Percentiles rank a stretch among this genome's conserved stretches.
phyloP scores from a whole-genome alignment of 1,140 invertebrate genomes.

The Agraylea sexmaculata region DNA sequence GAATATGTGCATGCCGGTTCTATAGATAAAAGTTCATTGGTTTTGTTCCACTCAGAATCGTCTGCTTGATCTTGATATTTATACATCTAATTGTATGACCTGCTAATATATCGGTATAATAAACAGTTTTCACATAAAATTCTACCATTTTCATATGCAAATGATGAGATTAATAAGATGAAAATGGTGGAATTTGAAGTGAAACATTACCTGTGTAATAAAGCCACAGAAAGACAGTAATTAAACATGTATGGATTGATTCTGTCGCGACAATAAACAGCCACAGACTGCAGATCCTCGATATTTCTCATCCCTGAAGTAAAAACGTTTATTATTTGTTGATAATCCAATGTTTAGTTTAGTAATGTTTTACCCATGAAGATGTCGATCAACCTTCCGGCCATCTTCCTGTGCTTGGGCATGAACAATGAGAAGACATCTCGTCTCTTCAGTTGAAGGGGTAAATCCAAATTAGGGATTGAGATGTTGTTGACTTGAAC shows the following conservation, averaged over 20 bases:
- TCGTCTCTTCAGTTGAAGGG: constrained; percentile 51
- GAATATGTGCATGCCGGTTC: too few relatives aligned
- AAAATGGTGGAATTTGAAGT: not conserved
- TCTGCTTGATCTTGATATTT: not conserved
- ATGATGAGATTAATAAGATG: not conserved
- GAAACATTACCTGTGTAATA: constrained; percentile 49
- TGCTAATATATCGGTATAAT: not conserved
- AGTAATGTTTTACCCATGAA: constrained; percentile 45
- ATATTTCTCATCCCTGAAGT: constrained; percentile 50
- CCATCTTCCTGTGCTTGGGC: constrained; percentile 55
- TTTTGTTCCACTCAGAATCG: not conserved
- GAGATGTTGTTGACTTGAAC: constrained; percentile 54
- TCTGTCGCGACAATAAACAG: constrained; percentile 58
- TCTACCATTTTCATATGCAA: not conserved
- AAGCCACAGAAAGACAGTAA: constrained; percentile 61
- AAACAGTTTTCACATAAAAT: not conserved
- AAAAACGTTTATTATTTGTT: constrained; percentile 6
- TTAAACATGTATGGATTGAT: constrained; percentile 68
- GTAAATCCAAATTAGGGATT: constrained; percentile 53
- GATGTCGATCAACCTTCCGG: constrained; percentile 56
- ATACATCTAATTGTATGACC: not conserved
- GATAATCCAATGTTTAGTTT: constrained; percentile 5
- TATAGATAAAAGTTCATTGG: too few relatives aligned
- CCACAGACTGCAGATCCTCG: constrained; percentile 57
- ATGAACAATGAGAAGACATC: constrained; percentile 66